Conservation (phyloP, 2,797 vertebrate species). For the Propithecus perrieri region DNA sequence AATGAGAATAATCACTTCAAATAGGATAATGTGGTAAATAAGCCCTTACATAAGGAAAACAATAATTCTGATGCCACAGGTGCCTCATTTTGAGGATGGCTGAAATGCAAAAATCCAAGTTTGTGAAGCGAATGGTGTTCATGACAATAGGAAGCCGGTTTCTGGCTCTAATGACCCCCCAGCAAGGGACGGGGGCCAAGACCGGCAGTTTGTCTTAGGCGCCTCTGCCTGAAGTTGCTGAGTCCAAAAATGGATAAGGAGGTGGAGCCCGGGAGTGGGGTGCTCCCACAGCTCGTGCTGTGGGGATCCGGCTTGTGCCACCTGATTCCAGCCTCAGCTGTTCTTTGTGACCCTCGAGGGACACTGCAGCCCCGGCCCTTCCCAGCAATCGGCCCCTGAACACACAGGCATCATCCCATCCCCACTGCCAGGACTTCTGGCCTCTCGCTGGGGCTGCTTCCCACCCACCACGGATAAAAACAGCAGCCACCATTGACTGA, state of each 20-base stretch:
- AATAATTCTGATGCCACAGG: not conserved
- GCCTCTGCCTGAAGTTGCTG: not conserved
- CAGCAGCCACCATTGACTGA: rapidly evolving
- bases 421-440: not conserved
- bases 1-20: slow-evolving; percentile 54
- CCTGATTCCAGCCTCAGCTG: not conserved
- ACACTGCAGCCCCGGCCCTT: not conserved
- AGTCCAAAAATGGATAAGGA: not conserved
- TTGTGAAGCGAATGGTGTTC: not conserved
- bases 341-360: not conserved
- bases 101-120: not conserved
- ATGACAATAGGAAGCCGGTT: not conserved
- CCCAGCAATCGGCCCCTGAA: not conserved
- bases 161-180: not conserved
- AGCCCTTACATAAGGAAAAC: not conserved
- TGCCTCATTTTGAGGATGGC: not conserved
- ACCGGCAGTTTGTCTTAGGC: not conserved
- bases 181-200: not conserved
- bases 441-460: not conserved
- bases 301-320: no score
- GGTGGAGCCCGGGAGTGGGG: no score
- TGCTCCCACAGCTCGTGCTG: not conserved
- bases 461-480: not conserved
- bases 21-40: slow-evolving; percentile 34
- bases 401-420: not conserved